Base-by-base conservation (phyloP, 2,113 vertebrate species). In the Clarias batrachus region DNA sequence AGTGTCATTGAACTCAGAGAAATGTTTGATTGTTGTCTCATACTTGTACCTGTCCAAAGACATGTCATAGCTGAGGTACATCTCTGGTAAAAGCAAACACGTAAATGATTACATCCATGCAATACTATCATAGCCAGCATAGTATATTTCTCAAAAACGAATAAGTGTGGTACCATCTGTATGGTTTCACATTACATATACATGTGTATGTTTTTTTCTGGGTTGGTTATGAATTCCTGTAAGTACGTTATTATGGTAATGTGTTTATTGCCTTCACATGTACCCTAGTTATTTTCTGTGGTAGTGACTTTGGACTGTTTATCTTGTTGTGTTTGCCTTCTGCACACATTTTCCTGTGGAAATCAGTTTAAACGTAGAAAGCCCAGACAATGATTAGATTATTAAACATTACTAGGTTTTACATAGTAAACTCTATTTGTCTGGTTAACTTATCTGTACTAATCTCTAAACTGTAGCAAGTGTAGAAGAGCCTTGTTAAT, bases 1-100 rank as follows among this genome's bases (percentile, higher is more conserved):
- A 30, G 91, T 93, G 71, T 74, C 90, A 90, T 95, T 96, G 56
- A 6, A 17, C 25, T 8, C 56, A 0, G 11, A 12, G 23, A 3
- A 88, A 81, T 93, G 92, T 71, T 90, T 88, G 89, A 96, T 73
- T n/a, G 90, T 93, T 23, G 95, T 95, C 90, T 96, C 95, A 79
- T 95, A 95, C 89, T 94, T 91, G 87, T 96, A 96, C 84, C 95
- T 96, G 84, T 87, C n/a, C 23, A 71, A 60, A 71, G 37, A 54
- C 17, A 79, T 33, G 19, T 81, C 27, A 81, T 19, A 62, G 0
- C 12, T 79, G 19, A 76, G 48, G 16, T 17, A 41, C 17, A 60
- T 62, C 19, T 79, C 9, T 77, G 80, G 41, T 80, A 80, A 27
- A 27, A 54, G 1, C n/a, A 78, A 37, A 21, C 7, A 11, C 37